Base-by-base conservation (phyloP, 1,140 invertebrate species). In the Zophobas morio region DNA sequence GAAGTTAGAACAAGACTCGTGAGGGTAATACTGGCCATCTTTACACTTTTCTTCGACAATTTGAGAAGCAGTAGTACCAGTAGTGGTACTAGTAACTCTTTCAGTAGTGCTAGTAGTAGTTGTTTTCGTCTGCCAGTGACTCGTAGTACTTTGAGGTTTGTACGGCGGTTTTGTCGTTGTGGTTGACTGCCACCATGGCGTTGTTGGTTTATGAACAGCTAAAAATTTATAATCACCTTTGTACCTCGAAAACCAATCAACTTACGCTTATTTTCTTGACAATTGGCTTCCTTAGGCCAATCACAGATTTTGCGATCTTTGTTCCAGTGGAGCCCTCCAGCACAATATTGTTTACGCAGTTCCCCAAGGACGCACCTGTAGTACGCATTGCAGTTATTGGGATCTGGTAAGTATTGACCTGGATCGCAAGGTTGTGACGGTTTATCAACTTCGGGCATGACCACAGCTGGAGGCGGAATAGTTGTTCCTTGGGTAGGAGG, bases 241-340 rank as follows among this genome's bases (percentile, higher is more conserved):
- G 42, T 8, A 2, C 42, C 42, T 4, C 42, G 0, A 46, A 46
- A 46, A 4, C 6, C 42, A 4, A 36, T 6, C 49, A 63, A 76
- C 78, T 81, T 80, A 85, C 81, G 76, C 57, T 85, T 85, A 46
- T 85, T 76, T 78, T 85, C 83, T 81, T 88, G 87, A 82, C 95
- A 96, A 81, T 92, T 92, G 0, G 93, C 94, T 6, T 88, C 87
- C 20, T 87, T 87, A 1, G 94, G 94, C 94, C 94, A 96, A 82
- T 96, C 95, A 79, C 95, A 96, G 3, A 91, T 87, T n/a, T 88
- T 88, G 8, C 87, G 86, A 1, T 86, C 84, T 4, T 86, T 84
- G 80, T 95, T 94, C 94, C 94, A 96, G 82, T 96, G 94, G n/a
- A 96, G 84, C 40, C 94, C 94, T 0, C 92, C 90, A 0, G 94